Base-by-base conservation (phyloP, 2,113 vertebrate species). In the Cacatua alba region DNA sequence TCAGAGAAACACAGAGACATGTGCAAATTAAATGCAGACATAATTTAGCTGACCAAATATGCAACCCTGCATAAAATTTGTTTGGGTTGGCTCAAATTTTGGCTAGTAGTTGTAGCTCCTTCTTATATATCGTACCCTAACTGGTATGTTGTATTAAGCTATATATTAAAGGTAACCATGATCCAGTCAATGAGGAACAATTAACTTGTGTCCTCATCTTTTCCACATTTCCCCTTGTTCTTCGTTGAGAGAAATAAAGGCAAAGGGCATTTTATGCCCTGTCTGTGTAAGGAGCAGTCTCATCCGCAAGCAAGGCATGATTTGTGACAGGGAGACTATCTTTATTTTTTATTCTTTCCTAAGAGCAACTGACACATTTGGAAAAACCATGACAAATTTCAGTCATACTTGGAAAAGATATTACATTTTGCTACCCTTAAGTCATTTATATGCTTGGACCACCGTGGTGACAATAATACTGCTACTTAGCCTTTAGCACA, bases 1-100 rank as follows among this genome's bases (percentile, higher is more conserved):
- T 81, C 86, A 88, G 69, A 91, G 46, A 71, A 96, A 75, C 28
- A 37, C 25, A 35, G 39, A 92, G 77, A 49, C 55, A 85, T 46
- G 82, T 88, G 69, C 68, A 92, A 93, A 91, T 92, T 55, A 88
- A 94, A 90, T 46, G 77, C 82, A 92, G 90, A 76, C 80, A 49
- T 44, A 49, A 63, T 94, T 94, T 92, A 93, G 86, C 72, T 0
- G 0, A 86, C 35, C 60, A 95, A 88, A 81, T 64, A 84, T 78
- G 57, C 82, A 93, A 81, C 17, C 68, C 65, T 64, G 83, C 24
- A n/a, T 81, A 88, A 86, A 35, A 83, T 60, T 63, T 95, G 65
- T 94, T 96, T 90, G 90, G 5, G 19, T 93, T 96, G 92, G 88
- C 93, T 68, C 35, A 48, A 63, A 78, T 68, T 70, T 60, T 62